phyloP scores from a whole-genome alignment of 2,888 invertebrate genomes.

The Chrysina gloriosa region DNA sequence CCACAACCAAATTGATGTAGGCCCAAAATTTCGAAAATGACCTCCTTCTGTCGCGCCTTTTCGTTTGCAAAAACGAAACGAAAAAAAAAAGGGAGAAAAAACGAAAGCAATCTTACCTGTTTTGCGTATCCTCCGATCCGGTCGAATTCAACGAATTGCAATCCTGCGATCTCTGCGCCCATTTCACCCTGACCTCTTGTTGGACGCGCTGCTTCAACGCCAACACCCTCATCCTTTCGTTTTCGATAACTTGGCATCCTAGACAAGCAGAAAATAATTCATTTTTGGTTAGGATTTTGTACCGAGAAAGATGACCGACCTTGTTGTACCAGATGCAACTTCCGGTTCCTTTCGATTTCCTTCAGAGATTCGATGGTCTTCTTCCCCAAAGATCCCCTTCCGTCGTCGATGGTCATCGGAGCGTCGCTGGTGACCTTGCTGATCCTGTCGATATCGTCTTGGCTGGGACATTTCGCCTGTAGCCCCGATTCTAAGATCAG shows the following conservation, averaged over 20 bases:
- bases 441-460: conserved; percentile 88
- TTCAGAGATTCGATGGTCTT: conserved; percentile 87
- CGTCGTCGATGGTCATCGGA: conserved; percentile 78
- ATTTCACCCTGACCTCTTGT: conserved; percentile 89
- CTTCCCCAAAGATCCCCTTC: conserved; percentile 77
- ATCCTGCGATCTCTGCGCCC: conserved; percentile 78
- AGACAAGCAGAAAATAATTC: conserved; percentile 44
- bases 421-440: conserved; percentile 89
- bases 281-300: not conserved
- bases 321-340: conserved; percentile 89
- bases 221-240: conserved; percentile 87
- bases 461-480: conserved; percentile 70
- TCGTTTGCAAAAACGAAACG: not conserved
- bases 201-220: conserved; percentile 88
- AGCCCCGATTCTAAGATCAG: conserved; percentile 59
- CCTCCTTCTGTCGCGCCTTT: too few species aligned
- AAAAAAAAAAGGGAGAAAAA: not conserved
- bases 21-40: too few species aligned
- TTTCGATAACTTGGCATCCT: conserved; percentile 93
- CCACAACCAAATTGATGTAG: too few species aligned
- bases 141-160: conserved; percentile 70
- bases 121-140: conserved; percentile 57
- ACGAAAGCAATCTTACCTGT: conserved; percentile 53
- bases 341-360: conserved; percentile 89
- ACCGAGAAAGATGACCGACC: conserved; percentile 67